Conservation (phyloP, 37 sponge, comb jelly and placozoan genomes). For the Halisarca cf. caerulea region DNA sequence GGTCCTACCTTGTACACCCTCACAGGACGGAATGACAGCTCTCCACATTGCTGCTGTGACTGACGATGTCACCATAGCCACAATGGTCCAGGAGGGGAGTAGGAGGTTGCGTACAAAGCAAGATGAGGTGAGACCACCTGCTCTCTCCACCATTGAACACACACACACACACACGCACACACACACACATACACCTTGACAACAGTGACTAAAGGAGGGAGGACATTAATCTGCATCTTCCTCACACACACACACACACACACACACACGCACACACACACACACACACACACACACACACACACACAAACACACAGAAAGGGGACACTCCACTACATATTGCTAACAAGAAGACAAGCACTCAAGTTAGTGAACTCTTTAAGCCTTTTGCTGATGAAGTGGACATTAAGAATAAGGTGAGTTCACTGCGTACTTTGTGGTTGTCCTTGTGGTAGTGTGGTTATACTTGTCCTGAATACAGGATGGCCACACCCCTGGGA, state of each 20-base stretch:
- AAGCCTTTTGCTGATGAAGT: not conserved
- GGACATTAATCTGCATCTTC: not conserved
- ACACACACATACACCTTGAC: too few species aligned
- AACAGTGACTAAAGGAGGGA: too few species aligned
- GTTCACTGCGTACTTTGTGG: too few species aligned
- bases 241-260: not conserved
- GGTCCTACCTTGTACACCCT: not conserved
- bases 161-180: too few species aligned
- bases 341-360: conserved; percentile 39
- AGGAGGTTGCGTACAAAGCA: not conserved
- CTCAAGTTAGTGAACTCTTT: conserved; percentile 7
- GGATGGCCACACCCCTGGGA: conserved; percentile 8
- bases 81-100: conserved; percentile 11
- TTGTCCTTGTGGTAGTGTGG: too few species aligned
- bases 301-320: too few species aligned
- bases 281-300: too few species aligned
- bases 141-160: too few species aligned
- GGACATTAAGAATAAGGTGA: not conserved
- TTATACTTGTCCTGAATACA: not conserved
- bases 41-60: conserved; percentile 67
- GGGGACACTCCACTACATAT: conserved; percentile 62
- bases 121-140: conserved; percentile 28
- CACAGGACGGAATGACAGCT: conserved; percentile 27
- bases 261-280: too few species aligned
- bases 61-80: conserved; percentile 42